phyloP scores from a whole-genome alignment of 2,113 vertebrate species.

The Megatriorchis doriae region DNA sequence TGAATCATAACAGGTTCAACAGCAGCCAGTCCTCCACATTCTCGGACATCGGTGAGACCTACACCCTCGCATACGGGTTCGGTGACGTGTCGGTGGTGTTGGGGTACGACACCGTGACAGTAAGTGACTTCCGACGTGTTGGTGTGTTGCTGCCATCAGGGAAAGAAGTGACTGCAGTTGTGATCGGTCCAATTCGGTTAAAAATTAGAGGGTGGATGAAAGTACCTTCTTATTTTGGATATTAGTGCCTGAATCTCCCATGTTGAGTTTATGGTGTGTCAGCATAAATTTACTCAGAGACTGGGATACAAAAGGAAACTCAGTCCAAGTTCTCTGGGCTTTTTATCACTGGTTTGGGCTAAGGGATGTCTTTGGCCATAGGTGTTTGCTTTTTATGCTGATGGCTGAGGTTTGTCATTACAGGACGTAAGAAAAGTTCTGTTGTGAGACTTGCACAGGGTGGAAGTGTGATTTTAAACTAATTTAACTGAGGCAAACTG shows the following conservation, averaged over 20 bases:
- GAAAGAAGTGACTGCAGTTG: background rate
- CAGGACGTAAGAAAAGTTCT: background rate
- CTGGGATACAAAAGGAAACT: background rate
- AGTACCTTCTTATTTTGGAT: background rate
- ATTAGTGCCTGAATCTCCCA: background rate
- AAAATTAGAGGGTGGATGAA: background rate
- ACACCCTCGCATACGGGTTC: conserved; percentile 63
- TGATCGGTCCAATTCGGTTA: fast-evolving
- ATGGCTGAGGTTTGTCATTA: background rate
- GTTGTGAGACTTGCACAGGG: fast-evolving
- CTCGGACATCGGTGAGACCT: background rate
- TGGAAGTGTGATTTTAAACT: background rate
- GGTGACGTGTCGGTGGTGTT: conserved; percentile 64
- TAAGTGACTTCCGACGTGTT: background rate
- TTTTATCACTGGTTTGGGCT: background rate
- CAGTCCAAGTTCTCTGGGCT: background rate
- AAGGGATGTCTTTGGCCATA: background rate
- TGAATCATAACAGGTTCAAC: conserved; percentile 58
- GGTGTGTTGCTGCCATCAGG: fast-evolving
- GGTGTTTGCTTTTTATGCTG: background rate
- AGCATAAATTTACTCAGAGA: background rate
- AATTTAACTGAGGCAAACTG: background rate
- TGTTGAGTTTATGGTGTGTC: background rate
- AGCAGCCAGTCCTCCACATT: conserved; percentile 67
- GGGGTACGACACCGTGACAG: conserved; percentile 67